These are phyloP conservation scores for Andrena camellia DNA, from an alignment of 2,888 invertebrate species.

Conservation along the genomic window DNA sequence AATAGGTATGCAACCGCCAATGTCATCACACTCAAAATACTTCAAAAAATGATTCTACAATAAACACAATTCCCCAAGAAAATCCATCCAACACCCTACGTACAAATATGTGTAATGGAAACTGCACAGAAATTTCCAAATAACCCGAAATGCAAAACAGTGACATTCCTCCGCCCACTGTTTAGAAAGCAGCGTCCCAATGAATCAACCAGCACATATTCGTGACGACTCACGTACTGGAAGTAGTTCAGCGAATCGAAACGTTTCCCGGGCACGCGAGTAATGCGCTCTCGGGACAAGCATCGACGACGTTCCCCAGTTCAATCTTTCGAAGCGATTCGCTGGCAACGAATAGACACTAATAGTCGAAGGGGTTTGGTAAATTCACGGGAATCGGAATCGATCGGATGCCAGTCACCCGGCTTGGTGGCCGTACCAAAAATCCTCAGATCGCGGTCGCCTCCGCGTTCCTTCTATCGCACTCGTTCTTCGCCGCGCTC, in stretches of 20 bases:
- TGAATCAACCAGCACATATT: constrained; percentile 11
- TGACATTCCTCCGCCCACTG: neutral
- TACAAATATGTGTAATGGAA: no score
- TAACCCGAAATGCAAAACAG: neutral
- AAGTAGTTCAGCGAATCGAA: constrained; percentile 11
- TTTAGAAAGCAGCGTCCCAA: neutral
- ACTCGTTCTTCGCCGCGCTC: neutral
- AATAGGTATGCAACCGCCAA: neutral
- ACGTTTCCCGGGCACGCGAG: constrained; percentile 14
- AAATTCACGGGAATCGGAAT: constrained; percentile 59
- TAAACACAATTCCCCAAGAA: no score
- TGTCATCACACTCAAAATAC: neutral
- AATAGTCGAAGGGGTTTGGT: constrained; percentile 49
- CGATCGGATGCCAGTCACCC: constrained; percentile 60
- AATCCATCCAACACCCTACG: no score
- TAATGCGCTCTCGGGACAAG: constrained; percentile 31
- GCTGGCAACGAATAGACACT: constrained; percentile 32
- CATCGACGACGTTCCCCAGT: constrained; percentile 9
- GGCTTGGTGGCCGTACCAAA: constrained; percentile 56
- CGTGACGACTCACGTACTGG: constrained; percentile 8
- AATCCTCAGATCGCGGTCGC: constrained; percentile 59
- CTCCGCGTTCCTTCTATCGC: constrained; percentile 3
- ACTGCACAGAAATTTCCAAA: neutral
- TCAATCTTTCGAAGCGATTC: constrained; percentile 38
- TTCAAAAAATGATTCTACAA: neutral